Percentiles rank a stretch among this genome's conserved stretches.
phyloP scores from a whole-genome alignment of 2,888 invertebrate species.

The Machimus atricapillus region DNA sequence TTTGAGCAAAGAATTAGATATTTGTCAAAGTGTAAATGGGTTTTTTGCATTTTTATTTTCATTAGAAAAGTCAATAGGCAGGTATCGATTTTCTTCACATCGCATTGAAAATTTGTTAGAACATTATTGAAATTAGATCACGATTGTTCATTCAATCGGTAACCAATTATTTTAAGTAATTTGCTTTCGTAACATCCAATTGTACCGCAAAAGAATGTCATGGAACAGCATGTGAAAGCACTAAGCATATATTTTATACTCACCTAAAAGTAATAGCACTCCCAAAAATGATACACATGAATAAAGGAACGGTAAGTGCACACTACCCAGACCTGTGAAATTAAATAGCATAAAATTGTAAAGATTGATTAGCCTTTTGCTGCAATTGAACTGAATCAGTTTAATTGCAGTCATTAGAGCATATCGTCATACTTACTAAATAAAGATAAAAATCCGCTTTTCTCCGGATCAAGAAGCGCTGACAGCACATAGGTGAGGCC shows the following conservation, averaged over 20 bases:
- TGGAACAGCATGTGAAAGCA: not conserved
- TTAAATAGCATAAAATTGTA: conserved; percentile 54
- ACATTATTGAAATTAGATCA: not conserved
- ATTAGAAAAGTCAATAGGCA: not conserved
- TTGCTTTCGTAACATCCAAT: not conserved
- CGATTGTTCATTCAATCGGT: not conserved
- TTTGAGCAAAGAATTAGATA: too few relatives aligned
- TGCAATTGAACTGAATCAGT: too few relatives aligned
- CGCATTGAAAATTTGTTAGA: not conserved
- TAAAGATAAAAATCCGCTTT: conserved; percentile 82
- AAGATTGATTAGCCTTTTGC: not conserved
- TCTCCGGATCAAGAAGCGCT: conserved; percentile 83
- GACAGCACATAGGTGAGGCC: conserved; percentile 92
- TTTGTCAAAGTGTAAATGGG: too few relatives aligned
- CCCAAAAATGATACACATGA: conserved; percentile 98
- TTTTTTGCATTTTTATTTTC: too few relatives aligned
- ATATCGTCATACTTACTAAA: conserved; percentile 73
- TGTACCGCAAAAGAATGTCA: not conserved
- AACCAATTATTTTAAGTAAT: not conserved
- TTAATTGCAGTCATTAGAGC: conserved; percentile 7
- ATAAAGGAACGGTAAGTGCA: conserved; percentile 95
- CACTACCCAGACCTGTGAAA: conserved; percentile 85
- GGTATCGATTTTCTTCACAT: not conserved
- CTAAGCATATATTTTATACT: conserved; percentile 63
- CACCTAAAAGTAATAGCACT: conserved; percentile 89